A percentile compares a stretch with the other conserved stretches of the same genome.
Evolutionary conservation across 1,140 invertebrate species (phyloP).

Genomic region (Mycetomoellerius zeteki): DNA sequence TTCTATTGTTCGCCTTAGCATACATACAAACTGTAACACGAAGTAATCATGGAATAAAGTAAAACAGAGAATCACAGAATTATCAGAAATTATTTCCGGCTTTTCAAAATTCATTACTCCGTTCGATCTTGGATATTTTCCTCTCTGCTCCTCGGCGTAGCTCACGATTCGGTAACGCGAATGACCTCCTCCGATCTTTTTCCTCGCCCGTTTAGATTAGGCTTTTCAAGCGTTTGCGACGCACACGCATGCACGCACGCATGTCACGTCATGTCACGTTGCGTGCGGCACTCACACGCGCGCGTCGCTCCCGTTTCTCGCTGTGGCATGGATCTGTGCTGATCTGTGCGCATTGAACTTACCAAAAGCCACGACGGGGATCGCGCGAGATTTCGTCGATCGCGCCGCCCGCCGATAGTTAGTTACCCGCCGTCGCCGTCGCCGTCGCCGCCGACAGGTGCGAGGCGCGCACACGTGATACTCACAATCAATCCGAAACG

Average conservation of each 20-base stretch:
- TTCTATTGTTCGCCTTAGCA: background rate
- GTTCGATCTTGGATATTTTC: background rate
- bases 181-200: background rate
- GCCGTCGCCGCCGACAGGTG: constrained; percentile 27
- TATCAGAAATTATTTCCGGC: no score
- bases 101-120: background rate
- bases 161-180: background rate
- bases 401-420: background rate
- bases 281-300: background rate
- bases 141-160: background rate
- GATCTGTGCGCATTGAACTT: constrained; percentile 86
- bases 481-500: background rate
- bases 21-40: background rate
- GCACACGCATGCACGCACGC: background rate
- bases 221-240: constrained; percentile 8
- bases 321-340: constrained; percentile 79
- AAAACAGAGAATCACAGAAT: background rate
- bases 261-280: background rate
- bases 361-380: constrained; percentile 72
- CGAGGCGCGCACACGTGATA: constrained; percentile 16
- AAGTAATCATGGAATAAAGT: background rate
- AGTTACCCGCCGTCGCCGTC: constrained; percentile 10
- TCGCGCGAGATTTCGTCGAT: constrained; percentile 64
- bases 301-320: constrained; percentile 58
- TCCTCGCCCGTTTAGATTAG: constrained; percentile 26